Conservation (phyloP, 2,888 invertebrate species). For the Ormia ochracea region DNA sequence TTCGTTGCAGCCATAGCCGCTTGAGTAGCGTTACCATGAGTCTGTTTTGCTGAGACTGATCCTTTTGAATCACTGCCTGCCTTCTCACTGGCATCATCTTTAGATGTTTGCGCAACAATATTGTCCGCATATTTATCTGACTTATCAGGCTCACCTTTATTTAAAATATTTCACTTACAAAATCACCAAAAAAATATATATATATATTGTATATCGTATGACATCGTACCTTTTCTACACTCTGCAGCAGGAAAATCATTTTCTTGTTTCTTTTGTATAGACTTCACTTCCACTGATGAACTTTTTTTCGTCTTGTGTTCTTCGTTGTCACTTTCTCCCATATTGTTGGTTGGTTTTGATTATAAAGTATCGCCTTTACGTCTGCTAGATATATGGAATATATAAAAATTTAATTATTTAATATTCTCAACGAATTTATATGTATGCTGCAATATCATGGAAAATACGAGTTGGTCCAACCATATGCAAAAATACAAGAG, state of each 20-base stretch:
- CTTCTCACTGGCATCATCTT: conserved; percentile 25
- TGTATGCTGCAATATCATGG: no score
- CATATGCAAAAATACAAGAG: no score
- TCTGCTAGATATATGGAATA: conserved; percentile 15
- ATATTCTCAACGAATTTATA: no score
- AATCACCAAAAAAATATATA: not conserved
- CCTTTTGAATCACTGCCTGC: conserved; percentile 43
- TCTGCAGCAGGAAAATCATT: conserved; percentile 32
- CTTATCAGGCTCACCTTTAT: conserved; percentile 55
- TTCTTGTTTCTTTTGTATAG: conserved; percentile 32
- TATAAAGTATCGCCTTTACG: conserved; percentile 19
- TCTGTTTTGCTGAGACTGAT: conserved; percentile 7
- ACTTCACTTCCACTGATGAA: conserved; percentile 33
- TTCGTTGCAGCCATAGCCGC: conserved; percentile 60
- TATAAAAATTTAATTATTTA: not conserved
- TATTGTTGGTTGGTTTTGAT: conserved; percentile 24
- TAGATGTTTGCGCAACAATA: conserved; percentile 24
- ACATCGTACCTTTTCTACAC: conserved; percentile 27
- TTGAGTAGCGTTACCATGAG: conserved; percentile 20
- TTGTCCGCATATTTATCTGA: conserved; percentile 17
- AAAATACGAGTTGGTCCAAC: no score
- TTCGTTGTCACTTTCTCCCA: conserved; percentile 61
- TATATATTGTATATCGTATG: not conserved
- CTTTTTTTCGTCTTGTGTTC: conserved; percentile 42
- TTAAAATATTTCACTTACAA: conserved; percentile 42